These are phyloP conservation scores for Salvelinus namaycush DNA, from an alignment of 2,113 vertebrate species.

Conservation along the genomic window DNA sequence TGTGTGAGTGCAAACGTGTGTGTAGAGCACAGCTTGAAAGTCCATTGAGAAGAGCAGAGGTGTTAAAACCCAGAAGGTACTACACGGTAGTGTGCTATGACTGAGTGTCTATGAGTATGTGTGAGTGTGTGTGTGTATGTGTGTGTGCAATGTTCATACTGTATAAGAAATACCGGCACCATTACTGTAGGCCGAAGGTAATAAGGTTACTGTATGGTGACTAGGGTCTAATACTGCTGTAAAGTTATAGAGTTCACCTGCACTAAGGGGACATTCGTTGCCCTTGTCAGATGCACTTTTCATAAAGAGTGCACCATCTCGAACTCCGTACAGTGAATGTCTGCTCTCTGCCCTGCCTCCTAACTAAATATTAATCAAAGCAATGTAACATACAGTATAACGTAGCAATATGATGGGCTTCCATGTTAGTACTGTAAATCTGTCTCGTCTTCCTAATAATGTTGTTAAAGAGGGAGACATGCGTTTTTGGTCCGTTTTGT, in stretches of 20 bases:
- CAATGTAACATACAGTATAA: too few relatives aligned
- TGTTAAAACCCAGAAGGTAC: conserved; percentile 43
- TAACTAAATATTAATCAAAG: too few relatives aligned
- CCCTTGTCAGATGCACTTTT: too few relatives aligned
- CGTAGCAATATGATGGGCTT: too few relatives aligned
- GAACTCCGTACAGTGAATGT: too few relatives aligned
- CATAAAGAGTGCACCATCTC: too few relatives aligned
- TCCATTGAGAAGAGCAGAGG: conserved; percentile 57
- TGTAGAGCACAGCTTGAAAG: conserved; percentile 54
- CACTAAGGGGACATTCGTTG: background rate
- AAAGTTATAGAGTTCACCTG: background rate
- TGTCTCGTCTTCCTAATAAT: conserved; percentile 21
- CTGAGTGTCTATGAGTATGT: conserved; percentile 20
- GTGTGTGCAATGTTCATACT: background rate
- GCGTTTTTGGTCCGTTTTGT: background rate
- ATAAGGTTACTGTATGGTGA: too few relatives aligned
- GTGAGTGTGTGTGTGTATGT: conserved; percentile 34
- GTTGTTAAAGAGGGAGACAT: conserved; percentile 10
- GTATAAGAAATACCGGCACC: background rate
- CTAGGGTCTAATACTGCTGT: background rate
- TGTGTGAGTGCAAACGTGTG: conserved; percentile 1
- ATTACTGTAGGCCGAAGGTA: too few relatives aligned
- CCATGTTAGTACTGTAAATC: background rate
- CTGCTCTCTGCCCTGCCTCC: too few relatives aligned
- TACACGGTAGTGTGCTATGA: conserved; percentile 35